phyloP scores from a whole-genome alignment of 2,888 invertebrate genomes.

The Colletes collaris region DNA sequence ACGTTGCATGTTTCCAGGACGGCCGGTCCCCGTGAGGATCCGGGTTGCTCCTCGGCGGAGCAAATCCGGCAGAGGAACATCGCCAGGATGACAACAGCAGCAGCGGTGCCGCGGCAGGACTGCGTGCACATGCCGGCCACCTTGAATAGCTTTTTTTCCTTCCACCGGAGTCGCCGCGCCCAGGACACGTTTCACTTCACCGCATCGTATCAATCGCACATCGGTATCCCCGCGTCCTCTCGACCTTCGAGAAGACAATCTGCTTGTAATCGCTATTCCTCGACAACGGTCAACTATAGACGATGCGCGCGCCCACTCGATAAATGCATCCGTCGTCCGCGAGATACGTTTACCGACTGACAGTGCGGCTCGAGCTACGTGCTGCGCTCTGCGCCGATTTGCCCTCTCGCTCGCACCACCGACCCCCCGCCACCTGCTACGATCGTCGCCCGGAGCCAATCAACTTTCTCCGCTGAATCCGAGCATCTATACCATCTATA shows the following conservation, averaged over 20 bases:
- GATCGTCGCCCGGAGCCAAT: slow-evolving; percentile 52
- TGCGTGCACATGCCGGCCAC: slow-evolving; percentile 71
- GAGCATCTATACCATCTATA: no score
- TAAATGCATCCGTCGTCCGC: slow-evolving; percentile 39
- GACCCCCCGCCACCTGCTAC: slow-evolving; percentile 19
- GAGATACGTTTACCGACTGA: slow-evolving; percentile 68
- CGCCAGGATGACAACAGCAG: slow-evolving; percentile 54
- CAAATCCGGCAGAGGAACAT: slow-evolving; percentile 57
- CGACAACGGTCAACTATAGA: neutral
- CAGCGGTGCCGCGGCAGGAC: slow-evolving; percentile 54
- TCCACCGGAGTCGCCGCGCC: slow-evolving; percentile 65
- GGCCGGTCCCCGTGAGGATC: slow-evolving; percentile 26
- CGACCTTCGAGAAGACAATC: slow-evolving; percentile 10
- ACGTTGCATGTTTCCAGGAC: slow-evolving; percentile 70
- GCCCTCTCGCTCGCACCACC: slow-evolving; percentile 43
- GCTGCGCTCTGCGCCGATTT: slow-evolving; percentile 47
- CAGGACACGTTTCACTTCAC: slow-evolving; percentile 61
- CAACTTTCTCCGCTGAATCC: slow-evolving; percentile 16
- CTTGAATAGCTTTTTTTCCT: slow-evolving; percentile 46
- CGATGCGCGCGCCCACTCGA: slow-evolving; percentile 20
- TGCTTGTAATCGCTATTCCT: slow-evolving; percentile 2
- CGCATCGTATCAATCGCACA: slow-evolving; percentile 43
- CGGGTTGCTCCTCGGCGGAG: slow-evolving; percentile 42
- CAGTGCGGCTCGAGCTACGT: slow-evolving; percentile 24
- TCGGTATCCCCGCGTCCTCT: neutral